These are phyloP conservation scores for Taphrorychus bicolor DNA, from an alignment of 2,888 invertebrate genomes.

Conservation along the genomic window DNA sequence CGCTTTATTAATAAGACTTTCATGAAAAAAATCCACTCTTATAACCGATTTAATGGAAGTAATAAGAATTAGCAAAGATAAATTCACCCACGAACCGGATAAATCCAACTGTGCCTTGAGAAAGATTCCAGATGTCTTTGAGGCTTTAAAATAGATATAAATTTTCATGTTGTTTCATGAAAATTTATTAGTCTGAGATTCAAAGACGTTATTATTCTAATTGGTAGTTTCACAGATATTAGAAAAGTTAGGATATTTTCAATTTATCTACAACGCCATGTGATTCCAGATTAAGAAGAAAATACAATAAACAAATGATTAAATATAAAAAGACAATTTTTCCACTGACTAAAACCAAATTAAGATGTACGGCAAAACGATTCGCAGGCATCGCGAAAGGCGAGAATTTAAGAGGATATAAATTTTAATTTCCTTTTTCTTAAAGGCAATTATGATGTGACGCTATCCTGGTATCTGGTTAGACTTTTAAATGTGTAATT, in stretches of 20 bases:
- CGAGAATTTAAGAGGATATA: slow-evolving; percentile 57
- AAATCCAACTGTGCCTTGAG: slow-evolving; percentile 53
- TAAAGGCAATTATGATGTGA: slow-evolving; percentile 52
- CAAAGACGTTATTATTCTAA: no score
- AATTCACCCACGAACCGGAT: slow-evolving; percentile 52
- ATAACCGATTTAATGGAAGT: no score
- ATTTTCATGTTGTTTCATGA: no score
- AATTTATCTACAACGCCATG: no score
- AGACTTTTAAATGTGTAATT: slow-evolving; percentile 45
- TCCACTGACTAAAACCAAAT: slow-evolving; percentile 44
- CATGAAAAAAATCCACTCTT: no score
- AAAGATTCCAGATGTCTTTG: slow-evolving; percentile 54
- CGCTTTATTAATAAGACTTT: no score
- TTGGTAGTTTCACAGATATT: no score
- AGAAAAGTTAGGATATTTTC: no score
- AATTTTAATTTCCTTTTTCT: slow-evolving; percentile 58
- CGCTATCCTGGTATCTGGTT: slow-evolving; percentile 44
- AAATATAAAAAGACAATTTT: not conserved
- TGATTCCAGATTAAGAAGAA: no score
- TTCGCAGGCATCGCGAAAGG: slow-evolving; percentile 44
- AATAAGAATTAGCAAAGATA: slow-evolving; percentile 49
- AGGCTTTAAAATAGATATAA: slow-evolving; percentile 21
- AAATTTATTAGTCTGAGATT: no score
- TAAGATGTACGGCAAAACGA: slow-evolving; percentile 48
- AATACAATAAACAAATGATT: no score